phyloP scores from a whole-genome alignment of 2,888 invertebrate genomes.

The Andrena hattorfiana region DNA sequence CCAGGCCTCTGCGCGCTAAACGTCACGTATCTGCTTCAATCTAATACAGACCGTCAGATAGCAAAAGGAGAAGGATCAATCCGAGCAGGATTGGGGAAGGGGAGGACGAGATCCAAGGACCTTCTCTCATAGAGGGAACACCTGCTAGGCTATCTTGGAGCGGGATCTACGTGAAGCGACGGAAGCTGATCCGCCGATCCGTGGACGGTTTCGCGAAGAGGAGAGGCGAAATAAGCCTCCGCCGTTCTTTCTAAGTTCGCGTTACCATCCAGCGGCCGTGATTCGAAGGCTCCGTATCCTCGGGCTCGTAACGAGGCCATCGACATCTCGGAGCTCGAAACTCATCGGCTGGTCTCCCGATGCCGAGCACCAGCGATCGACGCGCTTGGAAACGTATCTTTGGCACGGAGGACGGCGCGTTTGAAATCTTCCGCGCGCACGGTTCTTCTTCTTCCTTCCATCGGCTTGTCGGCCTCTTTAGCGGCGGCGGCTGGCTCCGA shows the following conservation, averaged over 20 bases:
- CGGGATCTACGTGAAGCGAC: slow-evolving; percentile 24
- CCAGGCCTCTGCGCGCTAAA: not conserved
- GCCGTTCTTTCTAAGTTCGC: slow-evolving; percentile 25
- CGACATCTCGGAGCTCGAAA: slow-evolving; percentile 60
- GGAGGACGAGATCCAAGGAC: not conserved
- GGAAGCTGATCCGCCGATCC: slow-evolving; percentile 19
- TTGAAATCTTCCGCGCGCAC: slow-evolving; percentile 72
- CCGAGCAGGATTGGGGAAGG: not conserved
- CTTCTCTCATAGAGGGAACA: slow-evolving; percentile 24
- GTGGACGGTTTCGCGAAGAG: slow-evolving; percentile 33
- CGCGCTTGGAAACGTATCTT: slow-evolving; percentile 64
- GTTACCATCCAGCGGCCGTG: slow-evolving; percentile 6
- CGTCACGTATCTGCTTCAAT: not conserved
- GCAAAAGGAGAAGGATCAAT: slow-evolving; percentile 4
- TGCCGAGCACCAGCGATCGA: slow-evolving; percentile 54
- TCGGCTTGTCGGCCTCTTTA: slow-evolving; percentile 71
- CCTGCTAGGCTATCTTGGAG: slow-evolving; percentile 38
- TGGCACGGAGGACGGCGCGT: slow-evolving; percentile 72
- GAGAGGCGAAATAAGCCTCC: slow-evolving; percentile 25
- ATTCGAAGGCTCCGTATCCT: slow-evolving; percentile 47
- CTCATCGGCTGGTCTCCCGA: slow-evolving; percentile 54
- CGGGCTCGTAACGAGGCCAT: slow-evolving; percentile 66
- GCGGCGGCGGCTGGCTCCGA: slow-evolving; percentile 43
- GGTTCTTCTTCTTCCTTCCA: slow-evolving; percentile 66
- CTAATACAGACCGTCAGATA: not conserved